Base-by-base conservation (phyloP, 1,140 invertebrate genomes). In the Drosophila bipectinata region DNA sequence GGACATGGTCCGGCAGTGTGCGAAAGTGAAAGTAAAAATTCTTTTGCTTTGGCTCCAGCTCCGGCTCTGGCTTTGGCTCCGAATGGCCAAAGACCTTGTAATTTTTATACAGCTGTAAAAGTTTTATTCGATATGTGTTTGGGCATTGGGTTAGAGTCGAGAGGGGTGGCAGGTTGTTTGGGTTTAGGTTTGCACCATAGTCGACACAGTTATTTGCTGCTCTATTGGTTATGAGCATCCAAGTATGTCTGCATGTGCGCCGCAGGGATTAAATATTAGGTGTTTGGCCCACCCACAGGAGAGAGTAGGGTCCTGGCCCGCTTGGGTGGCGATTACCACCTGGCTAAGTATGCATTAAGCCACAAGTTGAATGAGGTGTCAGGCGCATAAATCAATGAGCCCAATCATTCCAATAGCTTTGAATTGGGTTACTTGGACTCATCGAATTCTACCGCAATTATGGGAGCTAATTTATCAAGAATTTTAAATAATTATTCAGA, bases 81-180 rank as follows among this genome's bases (percentile, higher is more conserved):
- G 74, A 85, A 82, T 79, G 76, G 72, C 48, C 76, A 72, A 88
- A 77, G 83, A 89, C 83, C 83, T 88, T 88, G 83, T 88, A 83
- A 89, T 88, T 88, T 88, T 88, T 88, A 89, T 83, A 89, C 83
- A 79, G 76, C 78, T 89, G 79, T 89, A 88, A 88, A 88, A 88
- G 72, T 88, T 89, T 83, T 88, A 88, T 88, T 88, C 84, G 79
- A 88, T 88, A 89, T 82, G 75, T 83, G 83, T 79, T 77, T 79
- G 76, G 63, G 78, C 73, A 58, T 58, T 56, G 67, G 45, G 72
- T 18, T 15, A 34, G 54, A 60, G 45, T 37, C 2, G 15, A 7
- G 12, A 5, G 18, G 26, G 55, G 18, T 48, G 18, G n/a, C 8
- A 15, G 45, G 26, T 32, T 54, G 61, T 21, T 28, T 21, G 30